These are phyloP conservation scores for Pogonocichla stellata DNA, from an alignment of 2,113 vertebrate genomes.

Conservation along the genomic window DNA sequence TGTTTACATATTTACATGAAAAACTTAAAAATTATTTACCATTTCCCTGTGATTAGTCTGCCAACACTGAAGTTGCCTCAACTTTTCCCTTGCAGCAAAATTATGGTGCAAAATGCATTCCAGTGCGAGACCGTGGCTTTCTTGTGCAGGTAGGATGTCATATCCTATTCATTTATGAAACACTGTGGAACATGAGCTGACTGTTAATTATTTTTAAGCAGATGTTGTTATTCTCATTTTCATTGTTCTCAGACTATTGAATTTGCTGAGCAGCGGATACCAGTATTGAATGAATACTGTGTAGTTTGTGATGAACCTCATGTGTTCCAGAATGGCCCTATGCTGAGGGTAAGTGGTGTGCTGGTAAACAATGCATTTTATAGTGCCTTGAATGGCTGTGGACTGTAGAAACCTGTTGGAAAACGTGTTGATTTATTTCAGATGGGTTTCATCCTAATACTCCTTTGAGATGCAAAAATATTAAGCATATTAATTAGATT, in stretches of 20 bases:
- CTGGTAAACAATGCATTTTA: not conserved
- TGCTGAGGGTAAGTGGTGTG: conserved; percentile 84
- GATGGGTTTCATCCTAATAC: not conserved
- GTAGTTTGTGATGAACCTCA: conserved; percentile 92
- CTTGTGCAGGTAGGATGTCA: conserved; percentile 81
- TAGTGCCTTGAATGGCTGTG: not conserved
- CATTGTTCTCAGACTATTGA: conserved; percentile 82
- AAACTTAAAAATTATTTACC: not conserved
- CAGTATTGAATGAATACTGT: conserved; percentile 88
- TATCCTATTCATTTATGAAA: not conserved
- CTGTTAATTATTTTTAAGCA: conserved; percentile 36
- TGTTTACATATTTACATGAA: not conserved
- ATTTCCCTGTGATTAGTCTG: not conserved
- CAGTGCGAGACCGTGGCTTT: conserved; percentile 83
- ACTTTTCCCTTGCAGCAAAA: conserved; percentile 78
- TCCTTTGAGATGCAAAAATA: not conserved
- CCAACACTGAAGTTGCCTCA: conserved; percentile 3
- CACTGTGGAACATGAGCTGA: not conserved
- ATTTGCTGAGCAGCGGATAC: conserved; percentile 89
- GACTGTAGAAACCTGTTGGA: not conserved
- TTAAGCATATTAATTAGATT: not conserved
- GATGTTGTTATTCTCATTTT: conserved; percentile 37
- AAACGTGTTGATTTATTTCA: not conserved
- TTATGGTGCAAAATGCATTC: conserved; percentile 84
- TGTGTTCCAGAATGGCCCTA: conserved; percentile 91